These are phyloP conservation scores for Lampris incognitus DNA, from an alignment of 2,113 vertebrate species.

Conservation along the genomic window DNA sequence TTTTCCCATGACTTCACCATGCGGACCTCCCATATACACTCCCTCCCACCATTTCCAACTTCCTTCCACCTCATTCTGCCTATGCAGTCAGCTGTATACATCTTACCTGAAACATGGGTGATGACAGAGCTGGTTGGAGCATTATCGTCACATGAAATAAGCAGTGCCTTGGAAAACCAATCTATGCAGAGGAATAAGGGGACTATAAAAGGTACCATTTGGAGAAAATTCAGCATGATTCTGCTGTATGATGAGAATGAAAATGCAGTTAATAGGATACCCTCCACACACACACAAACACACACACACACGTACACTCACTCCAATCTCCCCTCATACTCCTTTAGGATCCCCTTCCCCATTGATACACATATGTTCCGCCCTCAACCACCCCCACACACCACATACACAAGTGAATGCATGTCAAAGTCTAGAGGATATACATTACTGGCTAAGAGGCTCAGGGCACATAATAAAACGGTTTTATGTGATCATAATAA, in stretches of 20 bases:
- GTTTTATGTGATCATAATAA: constrained; percentile 50
- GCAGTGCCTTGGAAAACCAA: constrained; percentile 53
- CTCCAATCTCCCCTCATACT: neutral
- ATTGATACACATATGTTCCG: too few species aligned
- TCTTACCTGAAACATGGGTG: constrained; percentile 47
- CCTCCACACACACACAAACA: neutral
- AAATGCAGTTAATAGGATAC: constrained; percentile 61
- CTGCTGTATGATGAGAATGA: constrained; percentile 37
- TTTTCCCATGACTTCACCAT: neutral
- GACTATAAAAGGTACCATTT: constrained; percentile 52
- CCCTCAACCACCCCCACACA: too few species aligned
- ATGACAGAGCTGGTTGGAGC: constrained; percentile 33
- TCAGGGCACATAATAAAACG: constrained; percentile 41
- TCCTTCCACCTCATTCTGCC: neutral
- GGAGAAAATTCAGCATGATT: constrained; percentile 46
- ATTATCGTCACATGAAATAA: constrained; percentile 63
- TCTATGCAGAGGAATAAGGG: constrained; percentile 38
- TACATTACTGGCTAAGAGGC: neutral
- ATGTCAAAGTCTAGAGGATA: neutral
- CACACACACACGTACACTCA: neutral
- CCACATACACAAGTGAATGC: too few species aligned
- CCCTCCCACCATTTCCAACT: neutral
- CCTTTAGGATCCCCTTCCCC: too few species aligned
- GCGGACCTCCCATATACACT: neutral
- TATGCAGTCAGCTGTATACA: constrained; percentile 1